Percentiles rank a stretch among this genome's conserved stretches.
Conservation (phyloP, 2,113 vertebrate genomes). For the Mastomys coucha region DNA sequence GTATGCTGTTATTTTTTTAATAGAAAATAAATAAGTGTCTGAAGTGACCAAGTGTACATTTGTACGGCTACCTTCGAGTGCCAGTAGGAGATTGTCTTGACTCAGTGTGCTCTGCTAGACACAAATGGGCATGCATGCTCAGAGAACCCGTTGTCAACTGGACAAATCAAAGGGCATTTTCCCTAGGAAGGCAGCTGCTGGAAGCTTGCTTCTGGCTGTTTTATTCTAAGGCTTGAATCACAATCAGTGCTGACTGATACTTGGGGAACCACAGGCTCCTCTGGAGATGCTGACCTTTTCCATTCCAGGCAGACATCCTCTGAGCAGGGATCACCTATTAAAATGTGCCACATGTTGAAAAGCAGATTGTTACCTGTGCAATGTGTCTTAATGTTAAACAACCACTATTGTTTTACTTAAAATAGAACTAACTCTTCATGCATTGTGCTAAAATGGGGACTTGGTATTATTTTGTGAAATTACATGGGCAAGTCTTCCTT, state of each 20-base stretch:
- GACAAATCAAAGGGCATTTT: background rate
- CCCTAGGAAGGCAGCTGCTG: background rate
- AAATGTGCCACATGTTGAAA: conserved; percentile 61
- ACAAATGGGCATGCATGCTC: background rate
- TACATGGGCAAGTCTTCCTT: background rate
- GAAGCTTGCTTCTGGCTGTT: background rate
- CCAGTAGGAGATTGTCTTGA: background rate
- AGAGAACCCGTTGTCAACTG: background rate
- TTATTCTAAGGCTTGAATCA: conserved; percentile 39
- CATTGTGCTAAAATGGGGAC: background rate
- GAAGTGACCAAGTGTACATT: background rate
- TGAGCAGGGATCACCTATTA: conserved; percentile 38
- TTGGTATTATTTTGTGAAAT: conserved; percentile 14
- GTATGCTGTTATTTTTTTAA: background rate
- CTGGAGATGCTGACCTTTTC: conserved; percentile 34
- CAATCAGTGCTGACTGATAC: conserved; percentile 17
- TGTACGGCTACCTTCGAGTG: background rate
- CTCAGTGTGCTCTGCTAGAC: background rate
- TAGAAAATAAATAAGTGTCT: background rate
- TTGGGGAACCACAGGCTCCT: conserved; percentile 22
- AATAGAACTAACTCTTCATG: conserved; percentile 42
- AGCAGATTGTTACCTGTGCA: conserved; percentile 46
- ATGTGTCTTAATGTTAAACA: conserved; percentile 37
- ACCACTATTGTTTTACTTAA: conserved; percentile 18
- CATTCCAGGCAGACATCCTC: conserved; percentile 40